phyloP scores from a whole-genome alignment of 2,113 vertebrate genomes.

The Fregetta grallaria region DNA sequence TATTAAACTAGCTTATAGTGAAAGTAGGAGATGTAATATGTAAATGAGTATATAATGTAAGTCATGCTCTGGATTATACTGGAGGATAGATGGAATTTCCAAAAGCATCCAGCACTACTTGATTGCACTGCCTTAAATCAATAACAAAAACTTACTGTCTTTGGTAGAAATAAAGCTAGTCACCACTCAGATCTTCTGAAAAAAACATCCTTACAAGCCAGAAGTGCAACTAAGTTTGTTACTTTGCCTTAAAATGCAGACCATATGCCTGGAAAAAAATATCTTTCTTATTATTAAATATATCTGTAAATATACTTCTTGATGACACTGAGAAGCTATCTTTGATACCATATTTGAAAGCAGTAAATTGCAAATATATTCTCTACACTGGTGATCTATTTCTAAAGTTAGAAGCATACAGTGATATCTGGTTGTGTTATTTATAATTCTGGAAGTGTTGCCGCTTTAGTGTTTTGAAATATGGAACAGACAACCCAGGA shows the following conservation, averaged over 20 bases:
- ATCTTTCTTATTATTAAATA: not conserved
- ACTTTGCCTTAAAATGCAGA: not conserved
- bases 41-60: not conserved
- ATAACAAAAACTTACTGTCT: not conserved
- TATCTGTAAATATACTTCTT: not conserved
- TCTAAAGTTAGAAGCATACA: constrained; percentile 10
- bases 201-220: not conserved
- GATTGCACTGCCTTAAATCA: not conserved
- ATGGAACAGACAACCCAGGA: constrained; percentile 23
- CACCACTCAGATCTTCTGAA: not conserved
- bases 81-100: not conserved
- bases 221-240: not conserved
- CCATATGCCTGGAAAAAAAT: not conserved
- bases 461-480: constrained; percentile 52
- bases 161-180: not conserved
- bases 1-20: not conserved
- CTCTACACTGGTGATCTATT: not conserved
- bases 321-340: not conserved
- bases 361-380: constrained; percentile 8
- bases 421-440: not conserved
- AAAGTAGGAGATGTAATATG: not conserved
- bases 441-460: constrained; percentile 41
- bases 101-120: not conserved
- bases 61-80: not conserved
- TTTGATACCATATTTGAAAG: constrained; percentile 16